Evolutionary conservation across 2,797 vertebrate genomes (phyloP).

Genomic region (Picus viridis): DNA sequence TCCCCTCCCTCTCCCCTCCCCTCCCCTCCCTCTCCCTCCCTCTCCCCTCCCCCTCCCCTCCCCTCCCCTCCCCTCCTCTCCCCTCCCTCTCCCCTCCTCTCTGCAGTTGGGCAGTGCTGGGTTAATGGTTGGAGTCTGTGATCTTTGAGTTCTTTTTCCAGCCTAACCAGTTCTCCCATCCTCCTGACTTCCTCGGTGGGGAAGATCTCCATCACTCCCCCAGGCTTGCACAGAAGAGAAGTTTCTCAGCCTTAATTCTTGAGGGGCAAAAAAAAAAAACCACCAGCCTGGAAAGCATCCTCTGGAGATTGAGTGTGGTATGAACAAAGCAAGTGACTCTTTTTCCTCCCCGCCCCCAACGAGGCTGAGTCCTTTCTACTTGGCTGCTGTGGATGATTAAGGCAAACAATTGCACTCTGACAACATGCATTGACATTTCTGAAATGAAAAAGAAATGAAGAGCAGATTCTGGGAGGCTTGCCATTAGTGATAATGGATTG

Average conservation of each 20-base stretch:
- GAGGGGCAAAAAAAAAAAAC: neutral
- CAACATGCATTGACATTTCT: slow-evolving; percentile 19
- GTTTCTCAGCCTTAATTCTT: neutral
- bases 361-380: slow-evolving; percentile 33
- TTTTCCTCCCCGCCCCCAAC: neutral
- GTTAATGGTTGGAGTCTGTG: too few species aligned
- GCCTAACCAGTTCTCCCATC: too few species aligned
- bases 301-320: neutral
- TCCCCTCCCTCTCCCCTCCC: too few species aligned
- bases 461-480: slow-evolving; percentile 32
- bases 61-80: too few species aligned
- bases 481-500: slow-evolving; percentile 40
- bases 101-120: too few species aligned
- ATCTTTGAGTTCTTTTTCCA: too few species aligned
- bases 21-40: too few species aligned
- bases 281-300: neutral
- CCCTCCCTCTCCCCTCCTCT: too few species aligned
- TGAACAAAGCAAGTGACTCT: neutral
- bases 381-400: neutral
- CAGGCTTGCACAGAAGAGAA: neutral
- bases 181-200: neutral
- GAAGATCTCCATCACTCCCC: neutral
- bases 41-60: too few species aligned
- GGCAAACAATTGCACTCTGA: slow-evolving; percentile 56
- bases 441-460: slow-evolving; percentile 43